These are phyloP conservation scores for Parapsyche elsis DNA, from an alignment of 1,140 invertebrate species.

Conservation along the genomic window DNA sequence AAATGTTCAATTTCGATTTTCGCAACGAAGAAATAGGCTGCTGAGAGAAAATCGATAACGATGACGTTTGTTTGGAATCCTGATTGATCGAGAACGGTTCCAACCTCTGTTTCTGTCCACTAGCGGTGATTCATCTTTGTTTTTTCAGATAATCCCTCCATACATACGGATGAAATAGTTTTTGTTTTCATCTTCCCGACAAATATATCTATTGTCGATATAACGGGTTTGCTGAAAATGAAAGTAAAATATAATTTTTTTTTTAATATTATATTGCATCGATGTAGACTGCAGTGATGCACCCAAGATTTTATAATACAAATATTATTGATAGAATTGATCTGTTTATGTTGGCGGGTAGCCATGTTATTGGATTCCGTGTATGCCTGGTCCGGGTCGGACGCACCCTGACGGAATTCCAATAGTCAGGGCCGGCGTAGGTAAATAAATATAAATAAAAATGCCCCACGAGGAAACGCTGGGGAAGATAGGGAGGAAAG, in stretches of 20 bases:
- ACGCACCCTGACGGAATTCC: conserved; percentile 40
- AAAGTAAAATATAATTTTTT: no score
- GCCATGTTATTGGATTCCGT: conserved; percentile 53
- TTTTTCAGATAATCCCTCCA: conserved; percentile 26
- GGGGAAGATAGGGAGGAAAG: background rate
- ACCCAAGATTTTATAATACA: conserved; percentile 45
- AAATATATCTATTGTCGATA: background rate
- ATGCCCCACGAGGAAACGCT: background rate
- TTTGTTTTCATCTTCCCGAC: conserved; percentile 12
- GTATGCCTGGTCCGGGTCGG: conserved; percentile 29
- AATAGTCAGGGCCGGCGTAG: conserved; percentile 36
- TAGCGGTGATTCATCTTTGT: conserved; percentile 40
- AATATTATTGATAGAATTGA: conserved; percentile 55
- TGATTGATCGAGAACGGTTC: conserved; percentile 38
- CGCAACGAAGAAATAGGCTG: background rate
- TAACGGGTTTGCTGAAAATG: no score
- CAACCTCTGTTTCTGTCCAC: conserved; percentile 18
- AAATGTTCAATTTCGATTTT: conserved; percentile 16
- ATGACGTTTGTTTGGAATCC: conserved; percentile 45
- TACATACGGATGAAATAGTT: conserved; percentile 13
- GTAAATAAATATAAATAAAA: conserved; percentile 50
- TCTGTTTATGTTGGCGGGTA: conserved; percentile 51
- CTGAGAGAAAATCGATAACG: conserved; percentile 14
- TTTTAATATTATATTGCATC: no score
- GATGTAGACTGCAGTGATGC: background rate